Evolutionary conservation across 30 jellyfish, hydroid and myxozoan genomes (phyloP), one percentile per base, ranked within the genome.

Genomic region (Haliclystus octoradiatus): DNA sequence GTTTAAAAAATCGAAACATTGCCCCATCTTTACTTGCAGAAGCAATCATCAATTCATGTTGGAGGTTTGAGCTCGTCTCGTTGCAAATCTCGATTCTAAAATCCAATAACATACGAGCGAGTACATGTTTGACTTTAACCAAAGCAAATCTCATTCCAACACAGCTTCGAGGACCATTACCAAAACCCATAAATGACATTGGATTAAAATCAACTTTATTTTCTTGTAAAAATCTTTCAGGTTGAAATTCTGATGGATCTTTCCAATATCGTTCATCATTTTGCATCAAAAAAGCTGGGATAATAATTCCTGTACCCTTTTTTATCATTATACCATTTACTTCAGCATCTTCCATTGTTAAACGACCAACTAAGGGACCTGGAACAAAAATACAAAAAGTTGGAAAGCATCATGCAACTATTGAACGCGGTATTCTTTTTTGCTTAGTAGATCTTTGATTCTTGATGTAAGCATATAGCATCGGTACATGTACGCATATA

Each of bases 91-190:
- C 74, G 33, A 82, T 32, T 14, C 47, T 33, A 67, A 65, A 66
- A 34, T 28, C 31, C 66, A 63, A 52, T 70, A 76, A 28, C 65
- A 76, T 34, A 26, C 34, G 30, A 22, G 60, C 65, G 28, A 76
- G 66, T 1, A 80, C 73, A 31, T 63, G 74, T 62, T 68, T 76
- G 2, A 73, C 80, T 66, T 76, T 77, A 29, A 68, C 67, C 26
- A 69, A 22, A 14, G 89, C 89, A 52, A 76, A 76, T 1, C 89
- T 71, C 68, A 69, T 53, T 1, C 89, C 89, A 57, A 76, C 70
- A 53, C 89, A 76, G 53, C 67, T 76, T 28, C 89, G 69, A 0
- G 89, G 89, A 5, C 89, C 89, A 12, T 66, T 30, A 0, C 89
- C 89, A 61, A 76, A 76, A 4, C 79, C 79, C 61, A 76, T 3